A percentile compares a stretch with the other conserved stretches of the same genome.
Evolutionary conservation across 2,113 vertebrate genomes (phyloP).

Genomic region (Turdus rufiventris): DNA sequence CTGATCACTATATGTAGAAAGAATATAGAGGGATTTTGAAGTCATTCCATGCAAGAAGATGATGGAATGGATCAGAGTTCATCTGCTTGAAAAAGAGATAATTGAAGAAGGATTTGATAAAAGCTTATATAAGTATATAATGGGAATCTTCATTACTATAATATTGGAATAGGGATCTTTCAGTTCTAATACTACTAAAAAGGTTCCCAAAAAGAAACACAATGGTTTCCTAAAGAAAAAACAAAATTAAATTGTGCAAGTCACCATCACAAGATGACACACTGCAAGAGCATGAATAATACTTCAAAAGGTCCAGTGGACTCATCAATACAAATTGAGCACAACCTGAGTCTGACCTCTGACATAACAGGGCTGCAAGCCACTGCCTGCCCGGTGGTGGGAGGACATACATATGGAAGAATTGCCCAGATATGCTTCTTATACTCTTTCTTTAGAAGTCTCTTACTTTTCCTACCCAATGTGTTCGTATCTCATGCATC

Average conservation of each 20-base stretch:
- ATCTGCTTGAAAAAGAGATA: neutral
- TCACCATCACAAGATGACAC: neutral
- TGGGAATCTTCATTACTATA: neutral
- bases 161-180: neutral
- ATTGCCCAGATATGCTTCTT: neutral
- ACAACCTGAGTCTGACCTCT: accelerated
- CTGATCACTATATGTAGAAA: neutral
- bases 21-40: neutral
- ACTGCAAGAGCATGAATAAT: neutral
- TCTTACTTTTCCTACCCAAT: neutral
- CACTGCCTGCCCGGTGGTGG: neutral
- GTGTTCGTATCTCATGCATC: neutral
- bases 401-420: neutral
- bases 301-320: neutral
- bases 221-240: neutral
- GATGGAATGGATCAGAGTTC: neutral
- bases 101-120: neutral
- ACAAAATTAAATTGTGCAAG: neutral
- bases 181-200: neutral
- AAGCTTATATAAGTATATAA: neutral
- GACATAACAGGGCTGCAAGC: neutral
- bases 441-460: neutral
- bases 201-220: neutral
- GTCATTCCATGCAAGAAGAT: neutral
- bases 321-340: neutral